Evolutionary conservation across 53 echinoderm and acorn worm genomes (phyloP).

Genomic region (Patiria pectinifera): DNA sequence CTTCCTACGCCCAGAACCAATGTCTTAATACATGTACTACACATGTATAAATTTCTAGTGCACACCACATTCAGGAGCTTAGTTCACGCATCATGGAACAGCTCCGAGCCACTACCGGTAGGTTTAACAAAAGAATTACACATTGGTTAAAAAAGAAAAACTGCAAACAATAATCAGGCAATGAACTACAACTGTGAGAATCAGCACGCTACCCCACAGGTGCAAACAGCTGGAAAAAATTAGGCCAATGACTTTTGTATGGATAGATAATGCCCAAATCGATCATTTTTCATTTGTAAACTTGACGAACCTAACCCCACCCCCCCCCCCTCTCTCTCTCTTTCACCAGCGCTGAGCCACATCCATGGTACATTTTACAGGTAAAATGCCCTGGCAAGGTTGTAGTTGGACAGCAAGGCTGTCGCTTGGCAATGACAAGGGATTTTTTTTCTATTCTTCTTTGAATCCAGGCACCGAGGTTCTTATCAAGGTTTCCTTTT

Average conservation of each 20-base stretch:
- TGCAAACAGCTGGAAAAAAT: not conserved
- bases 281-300: slow-evolving; percentile 35
- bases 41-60: too few species aligned
- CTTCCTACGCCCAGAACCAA: too few species aligned
- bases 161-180: not conserved
- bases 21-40: too few species aligned
- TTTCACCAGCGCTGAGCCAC: not conserved
- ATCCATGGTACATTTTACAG: not conserved
- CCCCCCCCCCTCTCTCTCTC: not conserved
- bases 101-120: not conserved
- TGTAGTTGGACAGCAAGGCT: slow-evolving; percentile 6
- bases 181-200: slow-evolving; percentile 25
- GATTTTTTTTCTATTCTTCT: not conserved
- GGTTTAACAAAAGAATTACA: too few species aligned
- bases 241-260: slow-evolving; percentile 35
- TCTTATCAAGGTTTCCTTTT: slow-evolving; percentile 5
- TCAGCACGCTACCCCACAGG: slow-evolving; percentile 8
- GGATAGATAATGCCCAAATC: not conserved
- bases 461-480: slow-evolving; percentile 28
- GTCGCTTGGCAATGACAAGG: slow-evolving; percentile 9
- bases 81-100: not conserved
- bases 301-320: not conserved
- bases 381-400: not conserved
- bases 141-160: not conserved
- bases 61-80: not conserved